phyloP scores from a whole-genome alignment of 1,140 invertebrate species.

The Sycophaga agraensis region DNA sequence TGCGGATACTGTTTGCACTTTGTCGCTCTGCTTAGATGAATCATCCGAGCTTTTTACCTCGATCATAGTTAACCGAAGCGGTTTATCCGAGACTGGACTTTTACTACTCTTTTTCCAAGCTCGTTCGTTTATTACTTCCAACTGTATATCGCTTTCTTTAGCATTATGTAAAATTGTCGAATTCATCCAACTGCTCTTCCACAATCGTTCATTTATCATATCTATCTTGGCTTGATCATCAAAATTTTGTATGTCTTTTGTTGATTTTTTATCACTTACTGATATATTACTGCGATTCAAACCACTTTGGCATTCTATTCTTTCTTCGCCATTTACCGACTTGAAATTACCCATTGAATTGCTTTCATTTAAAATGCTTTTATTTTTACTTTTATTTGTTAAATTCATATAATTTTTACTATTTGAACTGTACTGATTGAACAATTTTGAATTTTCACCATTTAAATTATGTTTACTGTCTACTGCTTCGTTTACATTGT shows the following conservation, averaged over 20 bases:
- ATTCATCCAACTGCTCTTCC: slow-evolving; percentile 51
- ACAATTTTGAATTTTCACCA: slow-evolving; percentile 8
- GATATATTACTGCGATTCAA: background rate
- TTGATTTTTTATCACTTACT: slow-evolving; percentile 28
- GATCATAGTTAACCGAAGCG: slow-evolving; percentile 43
- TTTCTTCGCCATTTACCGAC: background rate
- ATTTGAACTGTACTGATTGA: slow-evolving; percentile 3
- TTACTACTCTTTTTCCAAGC: slow-evolving; percentile 40
- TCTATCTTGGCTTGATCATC: slow-evolving; percentile 38
- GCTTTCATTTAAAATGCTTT: slow-evolving; percentile 5
- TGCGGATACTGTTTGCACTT: slow-evolving; percentile 36
- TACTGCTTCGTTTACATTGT: background rate
- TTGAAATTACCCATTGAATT: background rate
- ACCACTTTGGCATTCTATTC: background rate
- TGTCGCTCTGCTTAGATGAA: slow-evolving; percentile 29
- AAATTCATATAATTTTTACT: slow-evolving; percentile 20
- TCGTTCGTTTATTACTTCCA: slow-evolving; percentile 52
- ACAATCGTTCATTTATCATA: slow-evolving; percentile 51
- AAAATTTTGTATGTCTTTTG: slow-evolving; percentile 26
- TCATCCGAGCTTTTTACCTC: slow-evolving; percentile 46
- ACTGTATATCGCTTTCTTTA: slow-evolving; percentile 30
- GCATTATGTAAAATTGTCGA: slow-evolving; percentile 15
- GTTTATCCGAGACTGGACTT: slow-evolving; percentile 22
- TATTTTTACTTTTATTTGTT: slow-evolving; percentile 21
- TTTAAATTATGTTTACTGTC: background rate